Conservation (phyloP, 2,797 vertebrate genomes). For the Hyperoplus lanceolatus region DNA sequence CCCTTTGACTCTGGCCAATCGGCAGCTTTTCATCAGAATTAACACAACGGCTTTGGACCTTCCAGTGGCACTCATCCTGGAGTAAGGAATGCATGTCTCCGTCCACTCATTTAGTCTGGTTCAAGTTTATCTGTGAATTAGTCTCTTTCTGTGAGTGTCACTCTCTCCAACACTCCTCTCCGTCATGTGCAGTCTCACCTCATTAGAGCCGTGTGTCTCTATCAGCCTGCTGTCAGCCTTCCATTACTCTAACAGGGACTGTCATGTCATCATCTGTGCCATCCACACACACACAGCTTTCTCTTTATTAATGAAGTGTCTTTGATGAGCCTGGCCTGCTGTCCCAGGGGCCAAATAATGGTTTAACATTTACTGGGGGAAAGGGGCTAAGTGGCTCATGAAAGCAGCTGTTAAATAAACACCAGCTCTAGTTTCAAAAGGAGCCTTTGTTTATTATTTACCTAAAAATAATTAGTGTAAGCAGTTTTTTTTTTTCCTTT, state of each 20-base stretch:
- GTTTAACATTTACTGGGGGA: constrained; percentile 77
- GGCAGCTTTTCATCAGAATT: constrained; percentile 73
- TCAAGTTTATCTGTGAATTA: constrained; percentile 34
- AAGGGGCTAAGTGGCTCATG: constrained; percentile 78
- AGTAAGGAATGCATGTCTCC: constrained; percentile 38
- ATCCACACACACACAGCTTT: constrained; percentile 43
- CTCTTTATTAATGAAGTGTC: constrained; percentile 79
- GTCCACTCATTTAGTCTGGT: constrained; percentile 40
- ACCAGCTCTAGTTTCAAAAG: constrained; percentile 64
- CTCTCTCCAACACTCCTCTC: constrained; percentile 28
- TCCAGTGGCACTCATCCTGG: constrained; percentile 45
- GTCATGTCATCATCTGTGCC: constrained; percentile 66
- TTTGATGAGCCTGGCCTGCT: constrained; percentile 68
- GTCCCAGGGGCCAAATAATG: constrained; percentile 71
- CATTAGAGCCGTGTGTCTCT: constrained; percentile 63
- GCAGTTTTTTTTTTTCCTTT: constrained; percentile 39
- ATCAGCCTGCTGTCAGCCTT: constrained; percentile 62
- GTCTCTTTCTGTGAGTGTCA: constrained; percentile 25
- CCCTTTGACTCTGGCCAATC: constrained; percentile 62
- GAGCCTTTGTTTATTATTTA: constrained; percentile 32
- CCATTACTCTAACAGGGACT: constrained; percentile 57
- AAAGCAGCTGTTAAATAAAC: constrained; percentile 83
- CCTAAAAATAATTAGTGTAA: constrained; percentile 61
- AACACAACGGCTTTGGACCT: constrained; percentile 44
- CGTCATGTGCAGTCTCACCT: constrained; percentile 64